Evolutionary conservation across 2,797 vertebrate genomes (phyloP), one percentile per base, ranked within the genome.

Genomic region (Hyperoplus immaculatus): DNA sequence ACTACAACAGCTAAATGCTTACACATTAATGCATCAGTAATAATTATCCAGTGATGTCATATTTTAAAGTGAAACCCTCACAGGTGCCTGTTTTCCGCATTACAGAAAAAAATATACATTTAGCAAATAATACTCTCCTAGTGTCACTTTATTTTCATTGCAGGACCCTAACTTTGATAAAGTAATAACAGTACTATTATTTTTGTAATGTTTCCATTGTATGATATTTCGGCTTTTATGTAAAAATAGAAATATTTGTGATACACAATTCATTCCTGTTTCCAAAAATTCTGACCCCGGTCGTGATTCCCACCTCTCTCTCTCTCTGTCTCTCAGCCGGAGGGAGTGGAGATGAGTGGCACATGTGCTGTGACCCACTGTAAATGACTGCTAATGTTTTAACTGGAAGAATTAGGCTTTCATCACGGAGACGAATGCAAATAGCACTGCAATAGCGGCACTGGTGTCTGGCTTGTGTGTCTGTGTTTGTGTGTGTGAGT

Each of bases 321-420:
- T 5, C 2, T 7, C 11, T 21, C 21, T 53, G 14, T 21, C 71
- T 63, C 76, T 51, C 80, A 73, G 81, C 69, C 43, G 10, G 69
- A 67, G 83, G 83, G 76, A 74, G 74, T 50, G 75, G 69, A 77
- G 87, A 93, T 92, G 92, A 93, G 87, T 90, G 90, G 88, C 89
- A 89, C 86, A 88, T 92, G 92, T 90, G 90, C 89, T 89, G 93
- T 97, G 97, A 97, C 97, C 97, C 93, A 96, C 96, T 97, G 93
- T 96, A 97, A 98, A 99, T 98, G 97, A 97, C 97, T 96, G 96
- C 97, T 99, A 99, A 99, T 99, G 97, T 98, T 98, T 98, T 97
- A 99, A 97, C 97, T 96, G 97, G 96, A 96, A 97, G 96, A 99
- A 99, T 99, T 97, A 99, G 97, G 97, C 97, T 98, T 97, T 98